Base-by-base conservation (phyloP, 2,888 invertebrate genomes). In the Ornithoptera priamus region DNA sequence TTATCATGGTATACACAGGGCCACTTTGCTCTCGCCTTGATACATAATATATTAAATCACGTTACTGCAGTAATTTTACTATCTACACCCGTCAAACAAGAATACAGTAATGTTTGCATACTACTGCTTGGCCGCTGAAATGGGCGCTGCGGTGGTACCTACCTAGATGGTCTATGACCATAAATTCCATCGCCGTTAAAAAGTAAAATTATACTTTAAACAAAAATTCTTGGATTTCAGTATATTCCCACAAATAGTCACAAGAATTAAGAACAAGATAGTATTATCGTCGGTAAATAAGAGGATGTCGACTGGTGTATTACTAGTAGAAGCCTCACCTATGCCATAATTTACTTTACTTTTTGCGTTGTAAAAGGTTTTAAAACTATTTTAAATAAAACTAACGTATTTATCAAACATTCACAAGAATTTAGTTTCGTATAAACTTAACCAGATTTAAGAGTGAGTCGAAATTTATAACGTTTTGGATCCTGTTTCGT, bases 291-390 rank as follows among this genome's bases (percentile, higher is more conserved):
- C 10, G 1, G 58, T 53, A 24, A 58, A 20, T 58, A 58, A 5
- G 24, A 15, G 24, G 15, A 20, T 58, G 24, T 58, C 20, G 22
- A 22, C 24, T n/a, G 15, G 18, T 56, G 58, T n/a, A 58, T 24
- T 58, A 24, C 58, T 12, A 24, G 22, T 20, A 58, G 58, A 58
- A 58, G 58, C 58, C 58, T 22, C 20, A 62, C 42, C 46, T 39
- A 15, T 62, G 39, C 46, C 46, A 20, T 20, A n/a, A 18, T 22
- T 50, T 24, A 58, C 22, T 24, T 50, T 24, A 22, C 10, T 24
- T 58, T 53, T 53, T 50, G 50, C 18, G n/a, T 53, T n/a, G n/a
- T n/a, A 53, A 18, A n/a, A 18, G 50, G 7, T 50, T 18, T 50
- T 50, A 50, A 50, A 50, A 50, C 3, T 50, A 50, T 53, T 7